A percentile compares a stretch with the other conserved stretches of the same genome.
Conservation (phyloP, 2,113 vertebrate genomes). For the zebrafish (Danio rerio) region GRCz12tu NC_133180.1:32735001-32735500, state of each 20-base stretch:
- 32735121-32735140: slow-evolving; percentile 57
- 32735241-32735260: slow-evolving; percentile 51
- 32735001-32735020: slow-evolving; percentile 69
- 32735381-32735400: slow-evolving; percentile 4
- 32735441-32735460: background rate
- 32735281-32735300: slow-evolving; percentile 24
- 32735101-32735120: slow-evolving; percentile 71
- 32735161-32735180: slow-evolving; percentile 48
- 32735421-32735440: slow-evolving; percentile 27
- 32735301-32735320: slow-evolving; percentile 4
- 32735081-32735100: slow-evolving; percentile 63
- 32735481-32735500: slow-evolving; percentile 1
- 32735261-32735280: slow-evolving; percentile 46
- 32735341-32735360: background rate
- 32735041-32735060: slow-evolving; percentile 72
- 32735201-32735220: slow-evolving; percentile 70
- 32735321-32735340: slow-evolving; percentile 7
- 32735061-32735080: slow-evolving; percentile 71
- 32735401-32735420: slow-evolving; percentile 14
- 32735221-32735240: slow-evolving; percentile 50
- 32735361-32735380: background rate
- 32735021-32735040: slow-evolving; percentile 60
- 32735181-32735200: slow-evolving; percentile 49
- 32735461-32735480: background rate
- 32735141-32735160: slow-evolving; percentile 67